Evolutionary conservation across 2,113 vertebrate species (phyloP).

Genomic region (Podilymbus podiceps): DNA sequence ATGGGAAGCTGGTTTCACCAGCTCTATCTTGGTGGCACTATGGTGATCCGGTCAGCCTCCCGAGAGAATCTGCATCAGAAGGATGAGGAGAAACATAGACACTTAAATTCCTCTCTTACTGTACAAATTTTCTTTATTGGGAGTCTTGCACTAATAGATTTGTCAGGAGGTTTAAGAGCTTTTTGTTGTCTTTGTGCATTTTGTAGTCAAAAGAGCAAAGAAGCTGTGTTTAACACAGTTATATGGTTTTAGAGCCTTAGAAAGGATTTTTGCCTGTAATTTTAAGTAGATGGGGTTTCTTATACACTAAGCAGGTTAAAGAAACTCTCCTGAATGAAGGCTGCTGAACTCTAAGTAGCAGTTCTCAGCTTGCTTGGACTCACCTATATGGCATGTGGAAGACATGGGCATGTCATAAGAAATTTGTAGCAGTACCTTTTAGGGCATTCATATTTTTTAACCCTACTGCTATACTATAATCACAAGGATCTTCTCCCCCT

Average conservation of each 20-base stretch:
- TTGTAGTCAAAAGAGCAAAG: not conserved
- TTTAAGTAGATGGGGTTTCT: not conserved
- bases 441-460: not conserved
- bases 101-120: not conserved
- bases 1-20: not conserved
- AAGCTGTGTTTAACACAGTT: not conserved
- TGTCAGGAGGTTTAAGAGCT: not conserved
- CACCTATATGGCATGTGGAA: fast-evolving
- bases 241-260: not conserved
- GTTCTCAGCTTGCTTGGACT: not conserved
- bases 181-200: not conserved
- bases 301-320: not conserved
- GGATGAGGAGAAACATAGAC: not conserved
- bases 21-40: not conserved
- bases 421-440: not conserved
- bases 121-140: not conserved
- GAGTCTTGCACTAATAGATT: not conserved
- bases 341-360: not conserved
- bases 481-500: not conserved
- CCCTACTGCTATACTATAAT: not conserved
- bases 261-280: not conserved
- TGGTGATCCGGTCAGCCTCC: not conserved
- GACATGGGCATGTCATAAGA: not conserved
- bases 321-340: not conserved
- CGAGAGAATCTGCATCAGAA: not conserved